Evolutionary conservation across 2,113 vertebrate genomes (phyloP).

Genomic region (Zosterops pallidus): DNA sequence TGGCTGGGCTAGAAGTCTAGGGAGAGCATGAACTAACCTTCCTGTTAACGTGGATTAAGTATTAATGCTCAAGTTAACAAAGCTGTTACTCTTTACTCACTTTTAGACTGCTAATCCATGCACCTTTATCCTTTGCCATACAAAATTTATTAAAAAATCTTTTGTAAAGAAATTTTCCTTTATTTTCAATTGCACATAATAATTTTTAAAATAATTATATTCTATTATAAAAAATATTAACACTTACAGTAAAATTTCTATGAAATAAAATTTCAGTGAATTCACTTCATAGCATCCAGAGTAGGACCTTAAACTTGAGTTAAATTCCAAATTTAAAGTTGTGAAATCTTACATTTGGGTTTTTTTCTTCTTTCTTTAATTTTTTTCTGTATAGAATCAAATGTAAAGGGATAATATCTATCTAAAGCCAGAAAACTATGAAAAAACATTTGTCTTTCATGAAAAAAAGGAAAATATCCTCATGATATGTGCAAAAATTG

Average conservation of each 20-base stretch:
- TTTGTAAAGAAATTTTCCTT: neutral
- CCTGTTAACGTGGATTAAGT: neutral
- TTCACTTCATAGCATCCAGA: neutral
- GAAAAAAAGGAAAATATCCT: neutral
- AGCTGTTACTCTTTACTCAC: neutral
- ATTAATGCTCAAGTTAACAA: neutral
- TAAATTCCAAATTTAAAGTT: neutral
- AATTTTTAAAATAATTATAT: neutral
- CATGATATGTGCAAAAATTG: neutral
- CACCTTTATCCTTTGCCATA: neutral
- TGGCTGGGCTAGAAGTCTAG: neutral
- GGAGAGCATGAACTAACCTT: neutral
- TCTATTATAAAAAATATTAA: neutral
- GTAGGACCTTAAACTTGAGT: neutral
- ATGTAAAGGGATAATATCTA: neutral
- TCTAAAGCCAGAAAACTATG: neutral
- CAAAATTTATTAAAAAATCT: neutral
- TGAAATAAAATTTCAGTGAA: neutral
- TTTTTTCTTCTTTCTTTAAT: neutral
- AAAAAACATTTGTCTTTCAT: neutral
- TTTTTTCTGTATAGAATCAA: neutral
- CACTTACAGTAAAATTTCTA: neutral
- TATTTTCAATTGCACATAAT: neutral
- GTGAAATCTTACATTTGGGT: rapidly evolving
- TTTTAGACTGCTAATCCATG: neutral